A percentile compares a stretch with the other conserved stretches of the same genome.
Evolutionary conservation across 2,113 vertebrate genomes (phyloP).

Genomic region (Hyaena hyaena): DNA sequence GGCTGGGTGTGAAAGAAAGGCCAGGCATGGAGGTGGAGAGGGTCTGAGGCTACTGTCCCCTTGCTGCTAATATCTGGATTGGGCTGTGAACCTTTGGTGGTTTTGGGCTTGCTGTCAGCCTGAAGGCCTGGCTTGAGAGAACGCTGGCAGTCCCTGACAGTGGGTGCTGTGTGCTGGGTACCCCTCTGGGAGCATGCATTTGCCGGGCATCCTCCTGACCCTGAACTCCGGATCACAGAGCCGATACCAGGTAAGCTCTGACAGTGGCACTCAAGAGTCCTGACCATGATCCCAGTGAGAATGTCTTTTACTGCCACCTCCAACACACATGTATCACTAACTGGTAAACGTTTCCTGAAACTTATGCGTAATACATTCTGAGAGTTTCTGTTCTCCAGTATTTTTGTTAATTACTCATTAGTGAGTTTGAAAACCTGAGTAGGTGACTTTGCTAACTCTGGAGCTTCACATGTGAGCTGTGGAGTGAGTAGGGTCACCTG

Average conservation of each 20-base stretch:
- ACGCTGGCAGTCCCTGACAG: neutral
- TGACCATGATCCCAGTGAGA: neutral
- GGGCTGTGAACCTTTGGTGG: neutral
- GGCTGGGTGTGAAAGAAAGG: neutral
- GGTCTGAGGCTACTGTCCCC: neutral
- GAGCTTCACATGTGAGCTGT: neutral
- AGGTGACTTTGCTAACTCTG: neutral
- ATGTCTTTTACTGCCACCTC: neutral
- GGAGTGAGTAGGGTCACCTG: neutral
- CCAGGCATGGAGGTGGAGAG: neutral
- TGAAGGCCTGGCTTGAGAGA: neutral
- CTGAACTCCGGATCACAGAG: neutral
- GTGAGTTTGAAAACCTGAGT: neutral
- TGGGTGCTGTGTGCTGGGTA: accelerated
- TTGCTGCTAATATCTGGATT: neutral
- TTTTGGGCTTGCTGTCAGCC: neutral
- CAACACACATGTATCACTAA: neutral
- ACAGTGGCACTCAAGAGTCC: neutral
- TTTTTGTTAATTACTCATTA: neutral
- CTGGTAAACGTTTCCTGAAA: neutral
- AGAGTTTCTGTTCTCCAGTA: neutral
- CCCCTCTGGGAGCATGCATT: neutral
- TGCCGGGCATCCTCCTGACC: neutral
- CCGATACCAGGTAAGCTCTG: neutral
- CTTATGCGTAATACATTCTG: neutral